These are phyloP conservation scores for Heptranchias perlo DNA, from an alignment of 2,113 vertebrate species.

Conservation along the genomic window DNA sequence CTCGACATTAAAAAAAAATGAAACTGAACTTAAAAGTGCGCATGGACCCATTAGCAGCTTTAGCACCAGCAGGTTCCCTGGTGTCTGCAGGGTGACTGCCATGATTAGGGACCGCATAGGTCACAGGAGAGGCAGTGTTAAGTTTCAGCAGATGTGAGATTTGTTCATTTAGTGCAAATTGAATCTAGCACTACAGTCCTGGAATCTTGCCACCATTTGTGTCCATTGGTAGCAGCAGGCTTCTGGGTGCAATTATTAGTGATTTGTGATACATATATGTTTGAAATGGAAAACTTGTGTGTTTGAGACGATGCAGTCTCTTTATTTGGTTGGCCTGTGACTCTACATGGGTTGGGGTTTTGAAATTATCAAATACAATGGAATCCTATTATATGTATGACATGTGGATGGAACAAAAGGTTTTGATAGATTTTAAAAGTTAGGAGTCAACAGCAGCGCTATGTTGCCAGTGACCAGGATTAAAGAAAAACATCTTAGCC, in stretches of 20 bases:
- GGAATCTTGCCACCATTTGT: constrained; percentile 34
- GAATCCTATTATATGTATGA: too few species aligned
- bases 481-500: neutral
- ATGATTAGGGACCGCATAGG: constrained; percentile 39
- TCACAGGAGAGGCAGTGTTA: constrained; percentile 42
- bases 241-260: constrained; percentile 33
- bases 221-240: constrained; percentile 26
- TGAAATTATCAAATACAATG: constrained; percentile 19
- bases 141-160: constrained; percentile 49
- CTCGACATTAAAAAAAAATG: constrained; percentile 45
- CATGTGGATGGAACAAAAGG: neutral
- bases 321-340: neutral
- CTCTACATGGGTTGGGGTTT: neutral
- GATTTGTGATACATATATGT: constrained; percentile 30
- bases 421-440: neutral
- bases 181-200: constrained; percentile 9
- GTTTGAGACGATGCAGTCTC: constrained; percentile 9
- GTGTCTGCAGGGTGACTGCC: constrained; percentile 41
- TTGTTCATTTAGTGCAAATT: constrained; percentile 31
- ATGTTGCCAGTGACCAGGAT: neutral
- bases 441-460: neutral
- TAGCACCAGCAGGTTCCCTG: constrained; percentile 46
- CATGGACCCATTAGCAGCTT: constrained; percentile 51
- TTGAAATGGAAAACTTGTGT: constrained; percentile 29
- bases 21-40: constrained; percentile 47